These are phyloP conservation scores for Lepidothrix coronata DNA, from an alignment of 2,113 vertebrate genomes.

Conservation along the genomic window DNA sequence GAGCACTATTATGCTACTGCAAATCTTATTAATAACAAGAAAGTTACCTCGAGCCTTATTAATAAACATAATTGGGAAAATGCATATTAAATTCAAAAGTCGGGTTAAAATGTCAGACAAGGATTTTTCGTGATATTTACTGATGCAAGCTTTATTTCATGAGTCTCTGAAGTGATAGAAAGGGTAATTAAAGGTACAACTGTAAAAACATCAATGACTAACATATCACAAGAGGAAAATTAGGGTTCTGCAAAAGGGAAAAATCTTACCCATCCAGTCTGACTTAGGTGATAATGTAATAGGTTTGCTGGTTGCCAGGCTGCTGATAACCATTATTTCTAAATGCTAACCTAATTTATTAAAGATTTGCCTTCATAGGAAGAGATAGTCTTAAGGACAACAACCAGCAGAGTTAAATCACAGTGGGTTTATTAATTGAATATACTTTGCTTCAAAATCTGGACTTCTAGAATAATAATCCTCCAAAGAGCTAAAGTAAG, in stretches of 20 bases:
- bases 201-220: neutral
- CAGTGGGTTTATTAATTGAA: neutral
- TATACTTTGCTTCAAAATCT: neutral
- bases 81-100: neutral
- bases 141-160: neutral
- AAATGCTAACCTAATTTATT: neutral
- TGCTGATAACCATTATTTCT: neutral
- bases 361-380: neutral
- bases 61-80: neutral
- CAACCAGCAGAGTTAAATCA: neutral
- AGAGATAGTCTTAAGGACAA: neutral
- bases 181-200: neutral
- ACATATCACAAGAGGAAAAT: neutral
- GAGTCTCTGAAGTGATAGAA: neutral
- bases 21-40: neutral
- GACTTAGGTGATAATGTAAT: neutral
- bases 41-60: neutral
- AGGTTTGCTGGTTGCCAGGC: neutral
- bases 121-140: neutral
- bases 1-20: neutral
- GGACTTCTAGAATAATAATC: neutral
- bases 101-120: conserved; percentile 1
- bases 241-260: neutral
- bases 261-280: neutral
- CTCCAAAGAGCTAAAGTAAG: neutral